Percentiles rank a stretch among this genome's conserved stretches.
These are phyloP conservation scores for Cephus nigrinus DNA, from an alignment of 2,888 invertebrate genomes.

Conservation along the genomic window DNA sequence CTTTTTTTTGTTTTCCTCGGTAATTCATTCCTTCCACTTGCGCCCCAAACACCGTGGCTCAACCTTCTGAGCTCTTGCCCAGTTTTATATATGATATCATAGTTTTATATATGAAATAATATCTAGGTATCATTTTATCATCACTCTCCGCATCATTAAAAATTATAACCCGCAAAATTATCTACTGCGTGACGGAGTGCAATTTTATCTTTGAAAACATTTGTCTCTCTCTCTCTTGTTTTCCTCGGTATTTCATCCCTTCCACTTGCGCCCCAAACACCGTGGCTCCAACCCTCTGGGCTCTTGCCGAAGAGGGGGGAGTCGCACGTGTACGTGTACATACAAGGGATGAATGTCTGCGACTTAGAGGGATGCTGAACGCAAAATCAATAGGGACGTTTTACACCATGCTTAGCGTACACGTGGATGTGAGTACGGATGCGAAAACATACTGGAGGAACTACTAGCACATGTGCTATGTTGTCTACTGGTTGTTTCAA, in stretches of 20 bases:
- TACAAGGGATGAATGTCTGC: background rate
- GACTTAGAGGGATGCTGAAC: slow-evolving; percentile 49
- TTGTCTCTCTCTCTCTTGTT: background rate
- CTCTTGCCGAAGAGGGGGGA: background rate
- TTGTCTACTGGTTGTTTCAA: background rate
- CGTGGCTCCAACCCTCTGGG: background rate
- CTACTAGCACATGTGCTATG: background rate
- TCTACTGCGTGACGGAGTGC: background rate
- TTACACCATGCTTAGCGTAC: slow-evolving; percentile 26
- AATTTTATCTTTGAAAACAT: background rate
- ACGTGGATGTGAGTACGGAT: slow-evolving; percentile 26
- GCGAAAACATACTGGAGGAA: background rate
- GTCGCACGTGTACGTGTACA: background rate
- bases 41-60: background rate
- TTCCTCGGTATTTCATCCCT: background rate
- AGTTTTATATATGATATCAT: background rate
- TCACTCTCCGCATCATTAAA: background rate
- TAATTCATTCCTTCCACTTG: background rate
- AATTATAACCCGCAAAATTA: background rate
- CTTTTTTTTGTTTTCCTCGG: background rate
- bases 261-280: background rate
- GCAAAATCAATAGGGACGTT: slow-evolving; percentile 55
- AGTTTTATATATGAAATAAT: background rate
- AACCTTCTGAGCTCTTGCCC: background rate
- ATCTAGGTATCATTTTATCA: too few relatives aligned